phyloP scores from a whole-genome alignment of 2,797 vertebrate species.

The Mormyrops attenuatus region DNA sequence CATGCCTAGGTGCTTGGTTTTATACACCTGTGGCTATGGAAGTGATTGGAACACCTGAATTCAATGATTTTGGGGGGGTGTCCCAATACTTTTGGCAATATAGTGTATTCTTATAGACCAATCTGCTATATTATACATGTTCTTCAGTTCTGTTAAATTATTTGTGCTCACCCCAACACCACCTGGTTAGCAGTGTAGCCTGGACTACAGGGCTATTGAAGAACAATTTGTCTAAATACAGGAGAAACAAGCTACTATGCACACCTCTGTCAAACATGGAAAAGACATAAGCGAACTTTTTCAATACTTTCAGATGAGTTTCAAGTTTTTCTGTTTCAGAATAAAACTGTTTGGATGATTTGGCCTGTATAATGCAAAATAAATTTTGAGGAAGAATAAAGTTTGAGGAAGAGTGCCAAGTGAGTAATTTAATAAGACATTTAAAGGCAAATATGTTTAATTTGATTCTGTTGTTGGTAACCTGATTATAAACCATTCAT shows the following conservation, averaged over 20 bases:
- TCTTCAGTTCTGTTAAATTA: background rate
- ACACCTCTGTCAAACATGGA: background rate
- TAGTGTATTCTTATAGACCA: background rate
- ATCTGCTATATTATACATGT: background rate
- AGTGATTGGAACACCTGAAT: background rate
- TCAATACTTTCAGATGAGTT: background rate
- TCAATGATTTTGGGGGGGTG: background rate
- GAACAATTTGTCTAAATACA: background rate
- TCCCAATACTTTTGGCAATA: background rate
- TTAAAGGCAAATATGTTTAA: background rate
- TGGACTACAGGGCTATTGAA: background rate
- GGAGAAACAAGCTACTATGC: background rate
- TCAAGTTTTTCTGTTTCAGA: background rate
- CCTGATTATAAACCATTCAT: background rate
- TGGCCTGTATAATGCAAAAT: background rate
- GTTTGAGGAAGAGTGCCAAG: background rate
- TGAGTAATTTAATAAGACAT: background rate
- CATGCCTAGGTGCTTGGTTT: background rate
- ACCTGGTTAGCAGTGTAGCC: background rate
- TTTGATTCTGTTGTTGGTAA: background rate
- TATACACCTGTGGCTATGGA: background rate
- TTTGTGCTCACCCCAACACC: background rate
- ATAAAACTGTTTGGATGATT: background rate
- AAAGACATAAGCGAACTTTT: background rate
- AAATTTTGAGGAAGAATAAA: background rate